A percentile compares a stretch with the other conserved stretches of the same genome.
phyloP scores from a whole-genome alignment of 2,113 vertebrate genomes.

The Morone saxatilis region DNA sequence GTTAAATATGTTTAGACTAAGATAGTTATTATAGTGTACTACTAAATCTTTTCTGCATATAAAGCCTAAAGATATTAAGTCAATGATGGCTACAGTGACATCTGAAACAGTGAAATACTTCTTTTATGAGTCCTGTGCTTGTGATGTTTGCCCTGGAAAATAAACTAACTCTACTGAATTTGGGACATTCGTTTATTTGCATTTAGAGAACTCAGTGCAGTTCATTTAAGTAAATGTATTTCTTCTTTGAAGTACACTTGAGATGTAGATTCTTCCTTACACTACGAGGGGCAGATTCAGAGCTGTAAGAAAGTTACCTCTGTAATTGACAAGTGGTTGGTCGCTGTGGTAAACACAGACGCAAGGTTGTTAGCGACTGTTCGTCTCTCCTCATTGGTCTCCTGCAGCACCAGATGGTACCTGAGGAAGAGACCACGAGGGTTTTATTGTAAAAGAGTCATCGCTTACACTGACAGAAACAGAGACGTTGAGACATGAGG shows the following conservation, averaged over 20 bases:
- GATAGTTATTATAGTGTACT: neutral
- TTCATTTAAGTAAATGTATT: neutral
- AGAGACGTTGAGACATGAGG: neutral
- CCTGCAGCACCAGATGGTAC: conserved; percentile 85
- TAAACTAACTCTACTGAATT: neutral
- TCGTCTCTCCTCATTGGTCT: conserved; percentile 83
- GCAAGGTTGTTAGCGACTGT: conserved; percentile 82
- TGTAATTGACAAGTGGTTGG: conserved; percentile 75
- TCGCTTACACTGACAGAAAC: neutral
- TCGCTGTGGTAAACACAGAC: conserved; percentile 71
- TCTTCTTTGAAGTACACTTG: neutral
- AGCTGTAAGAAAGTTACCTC: conserved; percentile 73
- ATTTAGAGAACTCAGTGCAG: neutral
- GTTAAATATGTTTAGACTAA: neutral
- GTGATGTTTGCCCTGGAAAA: neutral
- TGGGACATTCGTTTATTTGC: no score
- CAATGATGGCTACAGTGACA: neutral
- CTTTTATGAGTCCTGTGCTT: neutral
- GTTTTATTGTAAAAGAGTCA: neutral
- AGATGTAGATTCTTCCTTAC: neutral
- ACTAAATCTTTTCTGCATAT: neutral
- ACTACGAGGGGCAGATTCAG: neutral
- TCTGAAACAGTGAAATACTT: neutral
- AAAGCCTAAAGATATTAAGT: neutral
- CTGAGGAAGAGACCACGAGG: conserved; percentile 59